Evolutionary conservation across 2,797 vertebrate species (phyloP).

Genomic region (Morelia viridis): DNA sequence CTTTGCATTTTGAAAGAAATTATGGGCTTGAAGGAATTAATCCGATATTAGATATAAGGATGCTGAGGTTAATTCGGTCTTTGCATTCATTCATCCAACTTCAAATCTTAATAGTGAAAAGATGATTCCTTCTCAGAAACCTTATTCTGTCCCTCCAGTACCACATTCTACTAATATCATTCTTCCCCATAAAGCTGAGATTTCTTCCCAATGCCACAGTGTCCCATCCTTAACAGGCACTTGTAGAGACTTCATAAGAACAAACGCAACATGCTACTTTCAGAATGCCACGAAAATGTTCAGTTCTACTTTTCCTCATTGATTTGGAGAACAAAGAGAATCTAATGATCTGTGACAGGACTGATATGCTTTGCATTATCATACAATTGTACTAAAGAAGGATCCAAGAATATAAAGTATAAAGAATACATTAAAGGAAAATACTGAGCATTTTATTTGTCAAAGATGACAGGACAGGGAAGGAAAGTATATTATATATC

Average conservation of each 20-base stretch:
- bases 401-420: background rate
- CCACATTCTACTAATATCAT: background rate
- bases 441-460: slow-evolving; percentile 18
- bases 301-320: background rate
- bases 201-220: background rate
- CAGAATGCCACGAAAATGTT: background rate
- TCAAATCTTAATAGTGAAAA: background rate
- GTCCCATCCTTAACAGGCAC: background rate
- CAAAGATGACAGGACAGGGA: background rate
- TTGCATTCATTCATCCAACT: background rate
- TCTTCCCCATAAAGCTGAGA: background rate
- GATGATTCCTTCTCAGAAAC: background rate
- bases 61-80: background rate
- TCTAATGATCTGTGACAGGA: background rate
- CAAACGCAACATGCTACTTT: background rate
- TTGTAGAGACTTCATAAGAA: background rate
- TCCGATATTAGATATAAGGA: background rate
- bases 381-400: slow-evolving; percentile 12
- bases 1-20: background rate
- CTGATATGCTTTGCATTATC: background rate
- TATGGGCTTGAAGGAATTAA: background rate
- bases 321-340: background rate
- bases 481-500: background rate
- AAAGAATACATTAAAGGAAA: background rate
- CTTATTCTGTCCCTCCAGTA: background rate